Base-by-base conservation (phyloP, 2,113 vertebrate species). In the Blennius ocellaris region DNA sequence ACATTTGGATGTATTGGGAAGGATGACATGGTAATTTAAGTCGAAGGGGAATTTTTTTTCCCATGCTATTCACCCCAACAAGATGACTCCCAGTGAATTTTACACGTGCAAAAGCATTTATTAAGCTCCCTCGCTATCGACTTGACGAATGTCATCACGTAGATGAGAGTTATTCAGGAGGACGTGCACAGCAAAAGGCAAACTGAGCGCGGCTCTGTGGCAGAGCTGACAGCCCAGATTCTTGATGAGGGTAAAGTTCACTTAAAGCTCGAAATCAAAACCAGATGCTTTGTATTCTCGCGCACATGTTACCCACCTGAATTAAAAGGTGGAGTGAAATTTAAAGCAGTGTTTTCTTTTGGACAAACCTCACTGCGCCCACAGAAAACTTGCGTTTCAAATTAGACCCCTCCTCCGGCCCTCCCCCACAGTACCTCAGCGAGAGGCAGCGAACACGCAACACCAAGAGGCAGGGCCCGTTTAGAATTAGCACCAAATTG, bases 401-500 rank as follows among this genome's bases (percentile, higher is more conserved):
- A 85, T 90, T 84, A 87, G 36, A 21, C 48, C n/a, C 21, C 41
- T 48, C 8, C 52, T 43, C 44, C 14, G 5, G 39, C 16, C 48
- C 63, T 47, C 63, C 38, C n/a, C 58, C 16, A 37, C 12, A 10
- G 62, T 60, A 61, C 64, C 78, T 74, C 54, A 17, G 45, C 8
- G 17, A 57, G 60, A 43, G 15, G 44, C 61, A 61, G 59, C 47
- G 56, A 80, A 30, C 40, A 80, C 57, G 49, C 53, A 80, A 2
- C 40, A 80, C 57, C 15, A 47, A 73, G 66, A 62, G 69, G 57
- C 73, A 75, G 70, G 21, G 48, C 21, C 61, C 30, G 71, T 84
- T 89, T 81, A 64, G 80, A 67, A 73, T 58, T 71, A 76, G 61
- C 59, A 75, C 72, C 85, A 82, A 90, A 86, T 83, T 78, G 73